These are phyloP conservation scores for Cheilinus undulatus DNA, from an alignment of 2,113 vertebrate genomes.

Conservation along the genomic window DNA sequence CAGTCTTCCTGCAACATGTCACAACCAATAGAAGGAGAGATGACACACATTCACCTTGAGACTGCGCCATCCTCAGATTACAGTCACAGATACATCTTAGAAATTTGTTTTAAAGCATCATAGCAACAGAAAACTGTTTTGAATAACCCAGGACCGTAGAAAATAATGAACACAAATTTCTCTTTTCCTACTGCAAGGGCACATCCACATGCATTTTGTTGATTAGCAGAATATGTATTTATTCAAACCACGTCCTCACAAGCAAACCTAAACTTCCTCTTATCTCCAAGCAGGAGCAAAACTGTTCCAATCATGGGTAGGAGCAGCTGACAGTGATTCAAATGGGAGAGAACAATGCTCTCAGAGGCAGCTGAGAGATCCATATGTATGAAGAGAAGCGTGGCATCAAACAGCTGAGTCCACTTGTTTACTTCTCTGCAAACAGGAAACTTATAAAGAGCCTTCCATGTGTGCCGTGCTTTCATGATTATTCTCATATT, in stretches of 20 bases:
- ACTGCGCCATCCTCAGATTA: slow-evolving; percentile 20
- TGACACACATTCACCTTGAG: slow-evolving; percentile 48
- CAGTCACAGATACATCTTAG: slow-evolving; percentile 6
- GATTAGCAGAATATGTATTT: slow-evolving; percentile 17
- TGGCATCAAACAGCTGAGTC: slow-evolving; percentile 56
- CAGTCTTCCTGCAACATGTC: slow-evolving; percentile 67
- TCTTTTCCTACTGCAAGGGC: not conserved
- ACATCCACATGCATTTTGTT: slow-evolving; percentile 12
- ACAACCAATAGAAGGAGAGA: slow-evolving; percentile 39
- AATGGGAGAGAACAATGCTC: slow-evolving; percentile 43
- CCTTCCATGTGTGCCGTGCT: slow-evolving; percentile 25
- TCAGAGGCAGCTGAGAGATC: slow-evolving; percentile 41
- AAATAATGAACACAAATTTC: not conserved
- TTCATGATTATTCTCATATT: slow-evolving; percentile 49
- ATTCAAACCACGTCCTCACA: slow-evolving; percentile 14
- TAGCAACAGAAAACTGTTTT: slow-evolving; percentile 7
- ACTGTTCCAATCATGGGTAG: slow-evolving; percentile 43
- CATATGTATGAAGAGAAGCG: slow-evolving; percentile 58
- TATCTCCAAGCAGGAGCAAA: slow-evolving; percentile 26
- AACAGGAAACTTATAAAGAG: slow-evolving; percentile 41
- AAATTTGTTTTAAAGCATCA: slow-evolving; percentile 13
- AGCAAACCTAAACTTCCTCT: slow-evolving; percentile 32
- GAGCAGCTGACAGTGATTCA: slow-evolving; percentile 60
- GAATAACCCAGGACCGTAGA: slow-evolving; percentile 1
- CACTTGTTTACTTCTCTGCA: slow-evolving; percentile 41